A percentile compares a stretch with the other conserved stretches of the same genome.
Conservation (phyloP, 1,140 invertebrate species). For the Eumaeus atala region DNA sequence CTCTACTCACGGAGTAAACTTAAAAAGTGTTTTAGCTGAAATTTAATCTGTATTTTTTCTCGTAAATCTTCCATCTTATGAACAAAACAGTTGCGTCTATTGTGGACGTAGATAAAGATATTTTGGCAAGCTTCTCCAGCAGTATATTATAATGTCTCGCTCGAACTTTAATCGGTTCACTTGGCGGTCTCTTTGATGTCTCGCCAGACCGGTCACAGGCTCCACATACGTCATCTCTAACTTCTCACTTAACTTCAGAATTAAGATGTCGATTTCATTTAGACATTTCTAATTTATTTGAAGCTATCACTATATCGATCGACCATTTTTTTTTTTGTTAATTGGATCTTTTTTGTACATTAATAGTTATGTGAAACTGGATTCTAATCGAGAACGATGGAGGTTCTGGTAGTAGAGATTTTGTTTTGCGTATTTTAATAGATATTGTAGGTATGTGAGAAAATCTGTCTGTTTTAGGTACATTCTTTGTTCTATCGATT, state of each 20-base stretch:
- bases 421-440: too few species aligned
- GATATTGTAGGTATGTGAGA: too few species aligned
- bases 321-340: constrained; percentile 41
- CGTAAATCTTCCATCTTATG: too few species aligned
- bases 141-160: constrained; percentile 42
- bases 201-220: constrained; percentile 46
- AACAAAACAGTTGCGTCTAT: not conserved
- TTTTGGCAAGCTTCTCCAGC: constrained; percentile 29
- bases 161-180: constrained; percentile 62
- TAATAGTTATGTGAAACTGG: constrained; percentile 26
- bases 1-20: too few species aligned
- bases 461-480: too few species aligned
- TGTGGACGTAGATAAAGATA: not conserved
- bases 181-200: constrained; percentile 56
- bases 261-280: constrained; percentile 52
- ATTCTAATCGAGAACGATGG: constrained; percentile 14
- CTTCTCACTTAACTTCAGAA: constrained; percentile 48
- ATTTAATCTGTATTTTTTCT: too few species aligned
- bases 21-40: too few species aligned
- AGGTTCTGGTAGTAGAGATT: too few species aligned
- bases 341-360: constrained; percentile 31
- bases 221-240: constrained; percentile 47
- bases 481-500: too few species aligned
- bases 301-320: constrained; percentile 36
- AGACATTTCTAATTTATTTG: constrained; percentile 58